A percentile compares a stretch with the other conserved stretches of the same genome.
phyloP scores from a whole-genome alignment of 2,113 vertebrate genomes.

The Zosterops lateralis region DNA sequence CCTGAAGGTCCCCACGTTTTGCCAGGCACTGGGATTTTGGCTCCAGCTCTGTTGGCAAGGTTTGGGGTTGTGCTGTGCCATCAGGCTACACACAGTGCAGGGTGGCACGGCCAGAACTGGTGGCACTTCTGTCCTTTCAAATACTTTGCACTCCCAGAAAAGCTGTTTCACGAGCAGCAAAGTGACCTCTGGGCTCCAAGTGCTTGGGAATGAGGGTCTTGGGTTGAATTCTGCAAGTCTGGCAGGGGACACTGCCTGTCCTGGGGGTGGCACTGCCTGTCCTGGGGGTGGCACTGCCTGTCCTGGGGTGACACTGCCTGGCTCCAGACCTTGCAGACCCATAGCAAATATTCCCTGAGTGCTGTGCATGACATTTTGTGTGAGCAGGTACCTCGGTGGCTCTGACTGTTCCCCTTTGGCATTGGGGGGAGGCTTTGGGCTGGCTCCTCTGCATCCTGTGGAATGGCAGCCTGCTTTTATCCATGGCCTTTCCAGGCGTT shows the following conservation, averaged over 20 bases:
- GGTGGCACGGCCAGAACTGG: background rate
- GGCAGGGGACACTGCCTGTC: background rate
- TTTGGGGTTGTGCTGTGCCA: background rate
- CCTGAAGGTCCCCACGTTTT: fast-evolving
- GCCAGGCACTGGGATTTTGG: background rate
- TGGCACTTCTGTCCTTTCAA: background rate
- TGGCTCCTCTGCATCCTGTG: background rate
- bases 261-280: background rate
- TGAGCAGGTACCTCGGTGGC: background rate
- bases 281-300: background rate
- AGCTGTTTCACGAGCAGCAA: background rate
- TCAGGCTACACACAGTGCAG: background rate
- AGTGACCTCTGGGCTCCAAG: background rate
- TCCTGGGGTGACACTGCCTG: background rate
- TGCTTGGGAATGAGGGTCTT: background rate
- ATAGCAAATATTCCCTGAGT: fast-evolving
- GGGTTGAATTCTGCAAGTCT: background rate
- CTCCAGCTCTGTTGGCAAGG: background rate
- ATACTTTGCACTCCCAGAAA: background rate
- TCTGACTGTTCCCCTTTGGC: background rate
- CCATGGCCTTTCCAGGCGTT: background rate
- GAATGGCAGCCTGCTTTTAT: background rate
- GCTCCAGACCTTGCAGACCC: background rate
- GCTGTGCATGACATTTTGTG: background rate
- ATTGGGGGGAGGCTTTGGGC: background rate